Conservation (phyloP, 2,888 invertebrate species). For the Zaprionus bogoriensis region DNA sequence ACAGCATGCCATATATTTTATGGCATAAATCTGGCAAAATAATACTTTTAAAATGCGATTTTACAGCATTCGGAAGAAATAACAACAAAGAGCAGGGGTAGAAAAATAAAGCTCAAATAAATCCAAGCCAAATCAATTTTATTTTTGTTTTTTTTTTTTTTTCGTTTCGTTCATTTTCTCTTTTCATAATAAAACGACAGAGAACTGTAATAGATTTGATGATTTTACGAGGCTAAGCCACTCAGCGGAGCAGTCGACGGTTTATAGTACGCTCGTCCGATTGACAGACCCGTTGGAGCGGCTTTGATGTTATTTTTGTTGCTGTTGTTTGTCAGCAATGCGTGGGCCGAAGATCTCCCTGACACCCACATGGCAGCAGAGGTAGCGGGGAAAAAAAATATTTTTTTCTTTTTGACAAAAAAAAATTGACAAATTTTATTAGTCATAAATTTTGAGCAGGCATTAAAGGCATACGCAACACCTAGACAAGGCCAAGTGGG, state of each 20-base stretch:
- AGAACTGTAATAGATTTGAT: conserved; percentile 72
- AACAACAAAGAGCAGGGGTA: too few relatives aligned
- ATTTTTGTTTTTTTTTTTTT: not conserved
- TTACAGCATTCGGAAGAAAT: conserved; percentile 41
- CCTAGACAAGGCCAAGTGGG: conserved; percentile 36
- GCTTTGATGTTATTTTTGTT: not conserved
- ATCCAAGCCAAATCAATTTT: conserved; percentile 24
- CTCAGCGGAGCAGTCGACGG: conserved; percentile 50
- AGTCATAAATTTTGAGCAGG: conserved; percentile 72
- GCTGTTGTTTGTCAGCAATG: conserved; percentile 40
- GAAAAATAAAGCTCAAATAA: conserved; percentile 18
- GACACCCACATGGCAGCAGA: conserved; percentile 56
- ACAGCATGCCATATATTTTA: too few relatives aligned
- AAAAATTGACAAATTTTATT: conserved; percentile 71
- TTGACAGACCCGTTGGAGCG: conserved; percentile 5
- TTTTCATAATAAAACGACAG: conserved; percentile 24
- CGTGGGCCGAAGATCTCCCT: conserved; percentile 57
- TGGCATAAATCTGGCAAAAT: conserved; percentile 13
- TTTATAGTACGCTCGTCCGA: conserved; percentile 43
- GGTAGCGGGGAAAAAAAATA: conserved; percentile 9
- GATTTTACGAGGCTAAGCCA: conserved; percentile 71
- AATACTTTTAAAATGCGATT: conserved; percentile 29
- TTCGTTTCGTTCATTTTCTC: not conserved
- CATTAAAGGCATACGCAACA: conserved; percentile 59
- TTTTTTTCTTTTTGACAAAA: conserved; percentile 11